Percentiles rank a stretch among this genome's conserved stretches.
Evolutionary conservation across 1,140 invertebrate genomes (phyloP).

Genomic region (Neocloeon triangulifer): DNA sequence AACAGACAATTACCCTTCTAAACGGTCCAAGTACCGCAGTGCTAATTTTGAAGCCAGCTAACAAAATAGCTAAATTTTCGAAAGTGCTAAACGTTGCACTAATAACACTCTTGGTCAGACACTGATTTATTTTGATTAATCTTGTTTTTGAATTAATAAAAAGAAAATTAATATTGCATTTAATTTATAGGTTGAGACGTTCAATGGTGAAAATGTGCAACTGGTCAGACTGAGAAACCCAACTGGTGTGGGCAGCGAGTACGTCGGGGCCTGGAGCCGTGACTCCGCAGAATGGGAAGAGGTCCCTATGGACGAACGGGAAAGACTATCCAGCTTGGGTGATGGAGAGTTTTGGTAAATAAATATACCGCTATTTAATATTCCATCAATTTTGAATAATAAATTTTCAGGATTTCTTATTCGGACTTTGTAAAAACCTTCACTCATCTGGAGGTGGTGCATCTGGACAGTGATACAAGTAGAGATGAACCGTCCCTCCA

Average conservation of each 20-base stretch:
- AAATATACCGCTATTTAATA: conserved; percentile 2
- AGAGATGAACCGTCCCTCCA: conserved; percentile 59
- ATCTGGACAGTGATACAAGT: conserved; percentile 67
- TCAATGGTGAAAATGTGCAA: conserved; percentile 46
- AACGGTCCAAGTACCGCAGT: no score
- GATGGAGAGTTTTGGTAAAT: conserved; percentile 62
- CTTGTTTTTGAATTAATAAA: no score
- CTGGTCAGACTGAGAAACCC: conserved; percentile 49
- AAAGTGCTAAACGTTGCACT: no score
- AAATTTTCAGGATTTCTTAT: conserved; percentile 42
- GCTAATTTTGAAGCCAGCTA: no score
- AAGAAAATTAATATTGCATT: no score
- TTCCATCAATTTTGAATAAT: background rate
- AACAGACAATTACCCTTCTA: no score
- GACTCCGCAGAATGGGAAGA: conserved; percentile 52
- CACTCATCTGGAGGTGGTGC: conserved; percentile 62
- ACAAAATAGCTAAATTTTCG: no score
- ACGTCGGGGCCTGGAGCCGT: conserved; percentile 45
- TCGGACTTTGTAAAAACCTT: conserved; percentile 67
- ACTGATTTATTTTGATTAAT: no score
- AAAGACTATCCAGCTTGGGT: conserved; percentile 40
- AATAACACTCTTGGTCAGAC: no score
- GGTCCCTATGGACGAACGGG: conserved; percentile 41
- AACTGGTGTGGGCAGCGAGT: conserved; percentile 38
- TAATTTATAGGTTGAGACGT: conserved; percentile 50